Evolutionary conservation across 2,888 invertebrate genomes (phyloP), one percentile per base, ranked within the genome.

Genomic region (Epsilonema sp.): DNA sequence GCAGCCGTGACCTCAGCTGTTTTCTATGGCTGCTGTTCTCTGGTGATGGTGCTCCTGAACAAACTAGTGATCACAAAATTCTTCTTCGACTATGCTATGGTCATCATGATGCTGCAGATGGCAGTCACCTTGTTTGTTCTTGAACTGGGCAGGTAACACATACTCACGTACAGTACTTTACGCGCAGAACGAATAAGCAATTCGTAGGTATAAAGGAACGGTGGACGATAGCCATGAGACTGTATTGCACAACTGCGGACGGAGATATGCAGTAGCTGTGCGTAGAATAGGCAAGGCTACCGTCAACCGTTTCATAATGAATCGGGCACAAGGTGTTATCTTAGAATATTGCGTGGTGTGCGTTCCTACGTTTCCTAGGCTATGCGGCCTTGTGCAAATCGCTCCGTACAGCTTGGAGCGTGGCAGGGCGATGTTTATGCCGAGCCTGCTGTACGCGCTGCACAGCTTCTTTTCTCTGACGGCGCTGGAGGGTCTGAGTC

Each of bases 61-160:
- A 70, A 70, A 52, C 54, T 61, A 19, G 53, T 69, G 39, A 58
- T 70, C 57, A 62, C 59, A 22, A 55, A 58, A 3, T 64, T 65
- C 52, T 58, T 64, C 41, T 72, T 72, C 59, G 66, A 72, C 55
- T 71, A 62, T 54, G 72, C 73, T 2, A 67, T 70, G 37, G 65
- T 69, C 40, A 68, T 73, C 48, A 66, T 73, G 59, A 63, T 67
- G 37, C 56, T 64, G 21, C 72, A 73, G 57, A 70, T 70, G 66
- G 55, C 65, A 0, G 58, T 68, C 45, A 67, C 68, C 1, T 62
- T 71, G 16, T 49, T 62, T 4, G 46, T 64, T 8, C 55, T 71
- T 20, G 67, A 71, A 54, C 39, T 59, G 4, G 52, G 67, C 23
- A 56, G 65, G 51, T 54, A 56, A 20, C 46, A 56, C n/a, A n/a